Evolutionary conservation across 2,113 vertebrate species (phyloP).

Genomic region (Gorsachius goisagi): DNA sequence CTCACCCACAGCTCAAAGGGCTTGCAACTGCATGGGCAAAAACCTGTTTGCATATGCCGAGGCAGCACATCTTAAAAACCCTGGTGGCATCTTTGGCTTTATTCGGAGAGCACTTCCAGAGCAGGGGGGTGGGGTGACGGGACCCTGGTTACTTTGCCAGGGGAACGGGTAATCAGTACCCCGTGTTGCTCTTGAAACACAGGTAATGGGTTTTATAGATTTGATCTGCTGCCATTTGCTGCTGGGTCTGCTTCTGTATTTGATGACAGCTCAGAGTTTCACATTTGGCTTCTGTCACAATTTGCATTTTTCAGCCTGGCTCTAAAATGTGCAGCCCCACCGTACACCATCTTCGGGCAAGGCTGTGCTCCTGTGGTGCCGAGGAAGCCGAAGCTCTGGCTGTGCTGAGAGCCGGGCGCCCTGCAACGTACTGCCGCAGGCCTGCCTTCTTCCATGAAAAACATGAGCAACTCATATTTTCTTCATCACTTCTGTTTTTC

Average conservation of each 20-base stretch:
- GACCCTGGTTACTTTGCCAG: neutral
- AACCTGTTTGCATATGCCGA: fast-evolving
- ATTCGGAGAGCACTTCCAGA: neutral
- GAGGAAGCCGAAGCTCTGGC: neutral
- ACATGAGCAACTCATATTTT: neutral
- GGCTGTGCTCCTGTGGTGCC: neutral
- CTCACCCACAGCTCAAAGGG: neutral
- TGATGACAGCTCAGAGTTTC: neutral
- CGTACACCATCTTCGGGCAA: fast-evolving
- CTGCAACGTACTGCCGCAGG: neutral
- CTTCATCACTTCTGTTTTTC: neutral
- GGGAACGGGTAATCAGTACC: neutral
- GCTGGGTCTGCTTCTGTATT: neutral
- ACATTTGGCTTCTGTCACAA: neutral
- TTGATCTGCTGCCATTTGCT: neutral
- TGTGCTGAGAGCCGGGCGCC: neutral
- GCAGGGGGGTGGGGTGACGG: no score
- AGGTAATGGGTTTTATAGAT: neutral
- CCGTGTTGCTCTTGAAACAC: neutral
- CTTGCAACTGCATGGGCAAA: fast-evolving
- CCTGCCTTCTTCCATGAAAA: neutral
- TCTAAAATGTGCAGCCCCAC: neutral
- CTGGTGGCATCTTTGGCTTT: neutral
- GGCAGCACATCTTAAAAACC: neutral
- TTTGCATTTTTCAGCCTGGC: neutral